Evolutionary conservation across 2,797 vertebrate species (phyloP).

Genomic region (Squalus acanthias): DNA sequence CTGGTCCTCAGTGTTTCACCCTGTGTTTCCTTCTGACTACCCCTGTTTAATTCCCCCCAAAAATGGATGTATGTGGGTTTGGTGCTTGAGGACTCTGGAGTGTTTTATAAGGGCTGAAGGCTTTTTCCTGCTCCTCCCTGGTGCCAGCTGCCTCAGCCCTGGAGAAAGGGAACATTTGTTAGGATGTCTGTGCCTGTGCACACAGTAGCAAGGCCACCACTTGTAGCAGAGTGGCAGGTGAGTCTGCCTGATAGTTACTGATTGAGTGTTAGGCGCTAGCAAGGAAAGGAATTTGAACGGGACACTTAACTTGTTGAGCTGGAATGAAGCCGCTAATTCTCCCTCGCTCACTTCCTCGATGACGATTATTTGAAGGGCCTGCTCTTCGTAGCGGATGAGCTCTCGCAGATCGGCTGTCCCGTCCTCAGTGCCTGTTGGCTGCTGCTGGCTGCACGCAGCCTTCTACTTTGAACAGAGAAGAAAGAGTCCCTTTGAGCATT

Average conservation of each 20-base stretch:
- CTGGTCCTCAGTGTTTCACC: not conserved
- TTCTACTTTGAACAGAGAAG: not conserved
- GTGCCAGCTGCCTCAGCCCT: not conserved
- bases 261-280: not conserved
- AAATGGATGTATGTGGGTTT: not conserved
- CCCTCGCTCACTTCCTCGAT: not conserved
- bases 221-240: not conserved
- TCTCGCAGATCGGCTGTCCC: not conserved
- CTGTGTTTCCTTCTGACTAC: not conserved
- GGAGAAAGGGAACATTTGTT: not conserved
- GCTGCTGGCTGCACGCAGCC: not conserved
- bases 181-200: not conserved
- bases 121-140: not conserved
- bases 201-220: not conserved
- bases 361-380: not conserved
- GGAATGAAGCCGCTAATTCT: not conserved
- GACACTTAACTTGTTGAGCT: not conserved
- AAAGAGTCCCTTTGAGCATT: not conserved
- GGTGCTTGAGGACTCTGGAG: not conserved
- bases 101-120: not conserved
- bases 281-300: not conserved
- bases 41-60: not conserved
- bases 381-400: not conserved
- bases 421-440: not conserved
- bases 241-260: not conserved